Evolutionary conservation across 1,140 invertebrate genomes (phyloP).

Genomic region (Monomorium pharaonis): DNA sequence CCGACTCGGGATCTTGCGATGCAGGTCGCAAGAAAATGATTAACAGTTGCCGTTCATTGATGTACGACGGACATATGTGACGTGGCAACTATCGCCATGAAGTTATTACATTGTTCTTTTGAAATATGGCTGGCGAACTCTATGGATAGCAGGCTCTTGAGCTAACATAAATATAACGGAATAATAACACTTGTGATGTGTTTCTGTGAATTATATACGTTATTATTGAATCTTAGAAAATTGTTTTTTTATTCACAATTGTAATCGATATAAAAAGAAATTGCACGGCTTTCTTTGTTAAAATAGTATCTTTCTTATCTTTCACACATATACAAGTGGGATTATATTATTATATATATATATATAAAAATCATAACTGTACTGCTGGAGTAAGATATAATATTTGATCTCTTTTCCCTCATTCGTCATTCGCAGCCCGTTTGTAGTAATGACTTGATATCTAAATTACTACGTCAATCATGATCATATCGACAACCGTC

Average conservation of each 20-base stretch:
- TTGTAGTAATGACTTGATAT: slow-evolving; percentile 29
- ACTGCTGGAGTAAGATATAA: not conserved
- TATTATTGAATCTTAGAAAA: not conserved
- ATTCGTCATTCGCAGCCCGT: not conserved
- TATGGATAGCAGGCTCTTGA: slow-evolving; percentile 21
- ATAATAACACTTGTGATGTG: not conserved
- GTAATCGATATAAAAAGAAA: not conserved
- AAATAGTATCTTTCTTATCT: not conserved
- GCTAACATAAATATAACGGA: not conserved
- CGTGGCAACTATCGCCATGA: not conserved
- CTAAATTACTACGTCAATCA: slow-evolving; percentile 52
- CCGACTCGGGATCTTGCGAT: not conserved
- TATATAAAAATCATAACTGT: not conserved
- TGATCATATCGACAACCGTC: slow-evolving; percentile 12
- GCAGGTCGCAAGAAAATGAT: slow-evolving; percentile 31
- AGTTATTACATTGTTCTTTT: slow-evolving; percentile 18
- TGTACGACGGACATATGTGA: not conserved
- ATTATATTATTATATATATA: not conserved
- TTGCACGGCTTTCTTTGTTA: not conserved
- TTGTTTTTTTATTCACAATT: not conserved
- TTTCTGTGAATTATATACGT: not conserved
- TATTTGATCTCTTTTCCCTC: not conserved
- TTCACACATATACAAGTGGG: not conserved
- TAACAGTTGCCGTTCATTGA: slow-evolving; percentile 35
- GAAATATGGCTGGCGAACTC: not conserved